These are phyloP conservation scores for Mimas tiliae DNA, from an alignment of 2,888 invertebrate species.

Conservation along the genomic window DNA sequence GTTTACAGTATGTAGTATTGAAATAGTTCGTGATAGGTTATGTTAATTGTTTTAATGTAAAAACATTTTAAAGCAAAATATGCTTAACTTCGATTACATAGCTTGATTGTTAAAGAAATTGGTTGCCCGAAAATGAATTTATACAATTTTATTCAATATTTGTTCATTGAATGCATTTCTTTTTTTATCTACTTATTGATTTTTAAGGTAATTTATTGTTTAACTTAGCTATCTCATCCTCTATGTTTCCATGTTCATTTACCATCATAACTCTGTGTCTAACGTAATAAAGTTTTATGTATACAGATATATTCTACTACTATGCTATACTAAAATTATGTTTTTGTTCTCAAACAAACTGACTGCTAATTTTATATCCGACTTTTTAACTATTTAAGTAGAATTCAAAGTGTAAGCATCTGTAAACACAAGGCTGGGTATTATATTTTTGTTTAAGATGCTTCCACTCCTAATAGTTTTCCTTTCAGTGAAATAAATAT, in stretches of 20 bases:
- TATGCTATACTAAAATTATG: too few relatives aligned
- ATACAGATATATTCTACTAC: not conserved
- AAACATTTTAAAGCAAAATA: constrained; percentile 47
- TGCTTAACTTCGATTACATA: constrained; percentile 45
- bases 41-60: not conserved
- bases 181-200: not conserved
- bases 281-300: not conserved
- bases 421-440: constrained; percentile 53
- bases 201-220: not conserved
- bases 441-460: constrained; percentile 44
- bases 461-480: constrained; percentile 35
- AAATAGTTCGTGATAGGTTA: constrained; percentile 34
- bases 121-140: not conserved
- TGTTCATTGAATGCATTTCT: not conserved
- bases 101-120: not conserved
- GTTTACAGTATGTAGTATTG: constrained; percentile 40
- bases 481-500: constrained; percentile 22
- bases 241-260: not conserved
- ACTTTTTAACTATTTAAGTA: constrained; percentile 11
- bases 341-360: not conserved
- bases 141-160: not conserved
- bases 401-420: constrained; percentile 42
- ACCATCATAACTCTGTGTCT: not conserved
- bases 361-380: constrained; percentile 17
- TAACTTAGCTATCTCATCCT: too few relatives aligned